Evolutionary conservation across 2,888 invertebrate genomes (phyloP), one percentile per base, ranked within the genome.

Genomic region (Phaedon cochleariae): DNA sequence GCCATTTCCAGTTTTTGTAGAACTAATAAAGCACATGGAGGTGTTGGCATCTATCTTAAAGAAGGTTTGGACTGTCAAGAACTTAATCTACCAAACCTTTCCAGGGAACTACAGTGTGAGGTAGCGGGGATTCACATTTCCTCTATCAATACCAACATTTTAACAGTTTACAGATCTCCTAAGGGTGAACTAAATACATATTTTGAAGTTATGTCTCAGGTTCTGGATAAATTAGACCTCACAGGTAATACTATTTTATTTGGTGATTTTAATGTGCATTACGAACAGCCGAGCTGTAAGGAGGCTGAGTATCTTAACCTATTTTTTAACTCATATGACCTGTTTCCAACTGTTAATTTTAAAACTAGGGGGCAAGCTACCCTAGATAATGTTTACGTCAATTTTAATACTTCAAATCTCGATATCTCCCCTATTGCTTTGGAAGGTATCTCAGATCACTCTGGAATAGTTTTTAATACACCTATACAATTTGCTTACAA

Each of bases 351-450:
- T n/a, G n/a, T 57, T 37, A 57, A 57, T 15, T 57, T 57, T 57
- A 57, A 37, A 57, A 57, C 45, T 37, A 57, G 57, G 17, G 41
- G 41, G 26, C 17, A 57, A 57, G 26, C 58, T 58, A 45, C 46
- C 3, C 58, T 58, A 41, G 58, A 58, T 37, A 58, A 46, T 45
- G 46, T 58, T 58, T 58, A 58, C 22, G 46, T 58, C 20, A 58
- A 58, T 46, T 58, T 58, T 17, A 37, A 58, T 58, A 37, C 20
- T 17, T 58, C 54, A 18, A 54, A 54, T 31, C 34, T 54, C 7
- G 54, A 54, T 31, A 3, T 54, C 20, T 22, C 54, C 15, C 54
- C 54, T 54, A 15, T 54, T 54, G 26, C 54, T 17, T 54, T 54
- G 34, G 34, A 54, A 31, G 54, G 54, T 54, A 31, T n/a, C n/a